These are phyloP conservation scores for Ecdyonurus torrentis DNA, from an alignment of 2,888 invertebrate genomes.

Conservation along the genomic window DNA sequence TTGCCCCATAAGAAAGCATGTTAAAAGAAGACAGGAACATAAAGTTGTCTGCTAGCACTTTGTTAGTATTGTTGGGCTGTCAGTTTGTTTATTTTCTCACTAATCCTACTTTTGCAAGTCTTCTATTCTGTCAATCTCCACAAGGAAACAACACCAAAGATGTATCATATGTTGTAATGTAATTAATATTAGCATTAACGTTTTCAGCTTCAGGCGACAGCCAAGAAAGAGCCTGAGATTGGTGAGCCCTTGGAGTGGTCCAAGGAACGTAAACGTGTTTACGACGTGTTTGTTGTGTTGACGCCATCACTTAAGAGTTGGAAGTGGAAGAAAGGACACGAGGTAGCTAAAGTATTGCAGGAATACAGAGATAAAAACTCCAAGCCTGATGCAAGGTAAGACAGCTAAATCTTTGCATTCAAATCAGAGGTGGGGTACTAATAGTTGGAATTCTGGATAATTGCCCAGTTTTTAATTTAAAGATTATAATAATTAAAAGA, in stretches of 20 bases:
- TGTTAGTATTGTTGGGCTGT: too few relatives aligned
- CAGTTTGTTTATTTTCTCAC: too few relatives aligned
- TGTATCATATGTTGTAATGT: too few relatives aligned
- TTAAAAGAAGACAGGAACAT: too few relatives aligned
- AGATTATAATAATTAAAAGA: too few relatives aligned
- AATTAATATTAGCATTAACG: too few relatives aligned
- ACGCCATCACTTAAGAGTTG: not conserved
- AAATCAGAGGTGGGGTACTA: not conserved
- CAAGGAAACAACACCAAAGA: too few relatives aligned
- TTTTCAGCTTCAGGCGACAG: not conserved
- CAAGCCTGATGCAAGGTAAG: not conserved
- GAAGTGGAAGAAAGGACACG: not conserved
- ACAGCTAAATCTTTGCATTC: not conserved
- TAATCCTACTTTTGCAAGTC: too few relatives aligned
- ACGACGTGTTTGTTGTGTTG: not conserved
- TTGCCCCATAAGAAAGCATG: too few relatives aligned
- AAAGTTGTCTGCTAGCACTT: too few relatives aligned
- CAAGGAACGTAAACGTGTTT: not conserved
- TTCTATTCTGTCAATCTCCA: too few relatives aligned
- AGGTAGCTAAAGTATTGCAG: not conserved
- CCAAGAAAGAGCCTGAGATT: not conserved
- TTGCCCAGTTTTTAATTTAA: too few relatives aligned
- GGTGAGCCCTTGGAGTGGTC: not conserved
- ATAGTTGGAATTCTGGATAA: not conserved
- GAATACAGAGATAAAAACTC: not conserved